A percentile compares a stretch with the other conserved stretches of the same genome.
These are phyloP conservation scores for Melierax canorus DNA, from an alignment of 2,113 vertebrate species.

Conservation along the genomic window DNA sequence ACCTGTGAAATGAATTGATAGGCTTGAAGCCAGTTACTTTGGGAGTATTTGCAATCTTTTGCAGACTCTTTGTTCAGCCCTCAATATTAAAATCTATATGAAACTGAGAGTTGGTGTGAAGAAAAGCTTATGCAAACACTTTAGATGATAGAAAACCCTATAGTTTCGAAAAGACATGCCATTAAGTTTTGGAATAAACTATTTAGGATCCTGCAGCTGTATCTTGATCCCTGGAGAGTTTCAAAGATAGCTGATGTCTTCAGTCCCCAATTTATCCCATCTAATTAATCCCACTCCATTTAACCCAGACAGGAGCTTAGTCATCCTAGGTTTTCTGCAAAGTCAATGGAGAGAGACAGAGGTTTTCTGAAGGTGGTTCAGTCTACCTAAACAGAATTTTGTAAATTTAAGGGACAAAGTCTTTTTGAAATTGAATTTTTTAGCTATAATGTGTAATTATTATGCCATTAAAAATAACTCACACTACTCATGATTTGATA, in stretches of 20 bases:
- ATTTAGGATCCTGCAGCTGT: background rate
- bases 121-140: background rate
- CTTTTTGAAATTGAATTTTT: background rate
- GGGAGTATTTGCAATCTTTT: background rate
- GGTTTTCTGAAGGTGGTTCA: background rate
- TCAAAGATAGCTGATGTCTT: background rate
- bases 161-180: background rate
- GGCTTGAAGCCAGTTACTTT: background rate
- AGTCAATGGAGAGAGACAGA: background rate
- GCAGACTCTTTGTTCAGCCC: background rate
- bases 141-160: fast-evolving
- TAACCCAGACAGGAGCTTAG: background rate
- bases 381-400: background rate
- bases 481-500: background rate
- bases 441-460: background rate
- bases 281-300: background rate
- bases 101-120: background rate
- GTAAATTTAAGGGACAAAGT: background rate
- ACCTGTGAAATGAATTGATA: background rate
- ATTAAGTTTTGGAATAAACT: background rate
- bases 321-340: background rate
- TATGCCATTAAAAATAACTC: background rate
- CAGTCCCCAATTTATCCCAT: background rate
- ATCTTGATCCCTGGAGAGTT: background rate
- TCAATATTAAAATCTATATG: background rate